Evolutionary conservation across 2,797 vertebrate species (phyloP).

Genomic region (Carduelis carduelis): DNA sequence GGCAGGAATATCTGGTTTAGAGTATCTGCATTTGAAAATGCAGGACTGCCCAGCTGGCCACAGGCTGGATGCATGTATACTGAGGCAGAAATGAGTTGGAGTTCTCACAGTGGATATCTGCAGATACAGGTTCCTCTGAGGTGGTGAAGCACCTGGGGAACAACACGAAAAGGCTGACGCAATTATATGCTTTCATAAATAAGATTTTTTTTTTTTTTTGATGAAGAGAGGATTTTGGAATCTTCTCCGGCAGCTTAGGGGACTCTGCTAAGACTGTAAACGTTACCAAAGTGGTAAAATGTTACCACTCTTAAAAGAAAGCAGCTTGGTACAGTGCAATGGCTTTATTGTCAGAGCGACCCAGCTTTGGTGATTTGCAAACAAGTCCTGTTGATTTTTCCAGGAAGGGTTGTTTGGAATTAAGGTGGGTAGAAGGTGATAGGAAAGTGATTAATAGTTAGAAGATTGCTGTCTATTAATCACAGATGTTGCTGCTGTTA

Average conservation of each 20-base stretch:
- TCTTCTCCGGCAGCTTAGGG: not conserved
- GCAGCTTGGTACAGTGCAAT: not conserved
- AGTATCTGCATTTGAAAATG: not conserved
- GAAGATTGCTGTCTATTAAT: not conserved
- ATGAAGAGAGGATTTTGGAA: not conserved
- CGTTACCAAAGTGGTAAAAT: not conserved
- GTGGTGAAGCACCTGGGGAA: not conserved
- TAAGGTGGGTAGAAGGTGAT: not conserved
- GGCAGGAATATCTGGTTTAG: not conserved
- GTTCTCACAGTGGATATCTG: rapidly evolving
- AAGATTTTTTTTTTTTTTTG: not conserved
- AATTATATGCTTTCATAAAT: not conserved
- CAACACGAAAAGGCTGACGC: not conserved
- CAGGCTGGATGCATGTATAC: rapidly evolving
- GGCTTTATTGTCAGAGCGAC: not conserved
- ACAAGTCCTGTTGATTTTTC: not conserved
- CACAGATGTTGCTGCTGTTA: not conserved
- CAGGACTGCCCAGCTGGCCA: not conserved
- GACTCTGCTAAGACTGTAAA: not conserved
- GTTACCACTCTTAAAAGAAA: not conserved
- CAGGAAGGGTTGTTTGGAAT: not conserved
- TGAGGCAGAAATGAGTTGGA: not conserved
- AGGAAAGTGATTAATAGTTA: not conserved
- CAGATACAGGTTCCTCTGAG: not conserved
- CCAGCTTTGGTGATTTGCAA: not conserved